phyloP scores from a whole-genome alignment of 2,888 invertebrate genomes.

The Drosophila mimetica region DNA sequence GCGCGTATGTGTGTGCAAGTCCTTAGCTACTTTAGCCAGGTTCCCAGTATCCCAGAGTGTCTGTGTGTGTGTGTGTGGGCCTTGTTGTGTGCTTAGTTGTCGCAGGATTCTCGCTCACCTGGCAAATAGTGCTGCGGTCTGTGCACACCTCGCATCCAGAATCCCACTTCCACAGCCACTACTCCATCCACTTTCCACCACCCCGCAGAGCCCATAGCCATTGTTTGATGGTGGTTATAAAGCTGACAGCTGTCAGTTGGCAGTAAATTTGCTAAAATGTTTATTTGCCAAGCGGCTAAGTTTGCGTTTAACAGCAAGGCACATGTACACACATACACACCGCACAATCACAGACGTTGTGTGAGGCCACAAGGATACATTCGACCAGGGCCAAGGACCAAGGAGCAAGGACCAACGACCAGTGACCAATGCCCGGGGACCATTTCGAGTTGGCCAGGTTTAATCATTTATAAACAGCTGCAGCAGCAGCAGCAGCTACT shows the following conservation, averaged over 20 bases:
- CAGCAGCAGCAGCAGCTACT: slow-evolving; percentile 38
- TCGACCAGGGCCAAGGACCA: slow-evolving; percentile 26
- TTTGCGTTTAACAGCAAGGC: slow-evolving; percentile 73
- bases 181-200: slow-evolving; percentile 15
- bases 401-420: slow-evolving; percentile 25
- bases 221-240: slow-evolving; percentile 80
- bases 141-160: slow-evolving; percentile 60
- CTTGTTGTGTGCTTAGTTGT: slow-evolving; percentile 65
- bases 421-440: slow-evolving; percentile 48
- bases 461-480: slow-evolving; percentile 76
- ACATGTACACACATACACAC: slow-evolving; percentile 36
- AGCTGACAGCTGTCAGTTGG: slow-evolving; percentile 82
- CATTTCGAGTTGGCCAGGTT: slow-evolving; percentile 58
- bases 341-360: slow-evolving; percentile 62
- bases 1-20: slow-evolving; percentile 29
- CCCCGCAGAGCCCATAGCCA: slow-evolving; percentile 20
- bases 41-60: slow-evolving; percentile 14
- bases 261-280: slow-evolving; percentile 80
- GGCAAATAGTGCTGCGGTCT: slow-evolving; percentile 67
- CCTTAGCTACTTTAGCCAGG: slow-evolving; percentile 53
- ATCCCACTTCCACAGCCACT: slow-evolving; percentile 21
- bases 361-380: slow-evolving; percentile 43
- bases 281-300: slow-evolving; percentile 78
- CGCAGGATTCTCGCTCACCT: slow-evolving; percentile 49
- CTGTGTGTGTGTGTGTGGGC: slow-evolving; percentile 27